These are phyloP conservation scores for Drosophila rhopaloa DNA, from an alignment of 1,140 invertebrate species.

Conservation along the genomic window DNA sequence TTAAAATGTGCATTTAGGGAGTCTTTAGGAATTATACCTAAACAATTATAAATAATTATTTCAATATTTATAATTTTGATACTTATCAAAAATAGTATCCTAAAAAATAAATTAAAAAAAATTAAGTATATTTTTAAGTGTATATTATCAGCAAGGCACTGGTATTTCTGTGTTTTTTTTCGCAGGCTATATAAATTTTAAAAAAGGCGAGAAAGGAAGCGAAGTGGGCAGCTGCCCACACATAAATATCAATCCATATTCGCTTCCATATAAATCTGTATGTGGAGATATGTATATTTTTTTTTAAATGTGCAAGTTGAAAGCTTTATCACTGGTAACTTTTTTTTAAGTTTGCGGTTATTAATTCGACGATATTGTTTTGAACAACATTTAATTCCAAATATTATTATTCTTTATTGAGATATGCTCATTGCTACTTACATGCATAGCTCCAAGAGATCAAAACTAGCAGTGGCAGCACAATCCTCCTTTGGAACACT, in stretches of 20 bases:
- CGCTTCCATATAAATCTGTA: too few species aligned
- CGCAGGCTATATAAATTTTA: neutral
- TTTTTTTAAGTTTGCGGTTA: neutral
- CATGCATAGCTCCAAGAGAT: conserved; percentile 33
- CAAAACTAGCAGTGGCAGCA: neutral
- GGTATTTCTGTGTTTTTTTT: too few species aligned
- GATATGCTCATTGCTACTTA: conserved; percentile 20
- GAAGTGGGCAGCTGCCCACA: neutral
- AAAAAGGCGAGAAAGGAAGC: conserved; percentile 9
- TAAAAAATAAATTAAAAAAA: too few species aligned
- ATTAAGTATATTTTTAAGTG: too few species aligned
- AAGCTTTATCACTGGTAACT: conserved; percentile 5
- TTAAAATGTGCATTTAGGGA: too few species aligned
- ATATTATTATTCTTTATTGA: neutral
- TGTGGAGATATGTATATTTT: neutral
- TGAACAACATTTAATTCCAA: neutral
- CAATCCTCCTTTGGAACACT: neutral
- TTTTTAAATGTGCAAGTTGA: conserved; percentile 23
- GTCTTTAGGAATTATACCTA: too few species aligned
- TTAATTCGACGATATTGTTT: conserved; percentile 2
- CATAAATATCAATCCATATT: conserved; percentile 1
- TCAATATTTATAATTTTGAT: too few species aligned
- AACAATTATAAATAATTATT: too few species aligned
- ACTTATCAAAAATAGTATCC: too few species aligned
- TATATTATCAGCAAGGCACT: too few species aligned